phyloP scores from a whole-genome alignment of 2,888 invertebrate genomes.

The Aethes cnicana region DNA sequence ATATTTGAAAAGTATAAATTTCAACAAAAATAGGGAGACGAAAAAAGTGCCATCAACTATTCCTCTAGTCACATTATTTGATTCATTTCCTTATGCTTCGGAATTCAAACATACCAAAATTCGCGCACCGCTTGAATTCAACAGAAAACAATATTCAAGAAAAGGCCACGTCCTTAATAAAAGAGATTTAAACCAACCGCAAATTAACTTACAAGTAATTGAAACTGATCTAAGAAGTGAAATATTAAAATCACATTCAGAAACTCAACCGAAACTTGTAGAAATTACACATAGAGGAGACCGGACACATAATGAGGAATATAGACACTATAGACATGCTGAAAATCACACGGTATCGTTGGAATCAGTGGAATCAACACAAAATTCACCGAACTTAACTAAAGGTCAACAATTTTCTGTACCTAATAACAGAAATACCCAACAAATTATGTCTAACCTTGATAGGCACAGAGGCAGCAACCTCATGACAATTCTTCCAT shows the following conservation, averaged over 20 bases:
- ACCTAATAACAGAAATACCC: constrained; percentile 35
- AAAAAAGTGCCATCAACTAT: constrained; percentile 58
- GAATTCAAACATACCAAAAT: constrained; percentile 56
- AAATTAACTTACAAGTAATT: constrained; percentile 66
- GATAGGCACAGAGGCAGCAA: constrained; percentile 44
- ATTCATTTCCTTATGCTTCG: constrained; percentile 62
- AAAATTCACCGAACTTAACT: constrained; percentile 35
- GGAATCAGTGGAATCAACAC: constrained; percentile 35
- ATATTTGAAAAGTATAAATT: constrained; percentile 64
- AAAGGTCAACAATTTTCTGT: constrained; percentile 39
- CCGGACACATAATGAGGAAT: constrained; percentile 38
- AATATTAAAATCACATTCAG: constrained; percentile 56
- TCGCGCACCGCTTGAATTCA: constrained; percentile 52
- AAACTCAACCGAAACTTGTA: constrained; percentile 52
- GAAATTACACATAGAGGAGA: constrained; percentile 59
- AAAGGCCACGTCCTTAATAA: constrained; percentile 47
- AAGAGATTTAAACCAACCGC: constrained; percentile 43
- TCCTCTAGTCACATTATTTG: constrained; percentile 57
- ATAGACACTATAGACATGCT: constrained; percentile 52
- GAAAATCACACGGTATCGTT: constrained; percentile 36
- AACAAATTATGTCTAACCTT: constrained; percentile 36
- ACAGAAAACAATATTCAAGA: constrained; percentile 51
- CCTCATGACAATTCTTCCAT: constrained; percentile 56
- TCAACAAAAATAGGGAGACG: constrained; percentile 46
- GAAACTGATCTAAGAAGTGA: constrained; percentile 55